A percentile compares a stretch with the other conserved stretches of the same genome.
Conservation (phyloP, 1,140 invertebrate species). For the Heliconius hewitsoni region DNA sequence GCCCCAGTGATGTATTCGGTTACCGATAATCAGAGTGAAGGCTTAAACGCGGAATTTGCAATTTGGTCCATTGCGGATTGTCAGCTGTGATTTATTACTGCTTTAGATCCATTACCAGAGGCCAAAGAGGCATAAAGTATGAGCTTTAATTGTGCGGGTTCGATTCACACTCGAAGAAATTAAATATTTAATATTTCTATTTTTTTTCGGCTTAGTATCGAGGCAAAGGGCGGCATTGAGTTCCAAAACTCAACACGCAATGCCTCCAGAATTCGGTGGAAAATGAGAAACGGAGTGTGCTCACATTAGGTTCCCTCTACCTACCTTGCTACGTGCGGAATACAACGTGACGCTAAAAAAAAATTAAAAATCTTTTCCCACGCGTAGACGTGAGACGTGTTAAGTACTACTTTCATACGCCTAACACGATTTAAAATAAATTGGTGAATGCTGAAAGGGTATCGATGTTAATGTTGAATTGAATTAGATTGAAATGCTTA, state of each 20-base stretch:
- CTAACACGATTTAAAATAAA: constrained; percentile 1
- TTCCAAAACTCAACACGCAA: no score
- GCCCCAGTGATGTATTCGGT: constrained; percentile 22
- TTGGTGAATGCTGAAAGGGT: constrained; percentile 1
- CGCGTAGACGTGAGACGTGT: constrained; percentile 17
- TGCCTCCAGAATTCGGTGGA: no score
- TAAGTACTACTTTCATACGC: constrained; percentile 13
- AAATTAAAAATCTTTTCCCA: neutral
- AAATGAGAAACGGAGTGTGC: no score
- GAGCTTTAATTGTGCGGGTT: no score
- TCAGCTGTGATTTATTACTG: constrained; percentile 45
- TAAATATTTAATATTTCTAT: no score
- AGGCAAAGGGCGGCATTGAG: no score
- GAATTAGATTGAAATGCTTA: neutral
- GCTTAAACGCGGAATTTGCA: constrained; percentile 52
- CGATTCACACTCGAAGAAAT: no score
- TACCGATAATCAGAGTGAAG: constrained; percentile 43
- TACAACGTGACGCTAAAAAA: no score
- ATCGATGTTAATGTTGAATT: constrained; percentile 8
- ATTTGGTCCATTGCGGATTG: constrained; percentile 49
- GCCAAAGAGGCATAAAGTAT: no score
- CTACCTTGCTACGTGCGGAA: no score
- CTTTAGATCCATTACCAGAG: constrained; percentile 18
- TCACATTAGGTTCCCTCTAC: no score
- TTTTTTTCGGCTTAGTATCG: no score